These are phyloP conservation scores for Acronicta aceris DNA, from an alignment of 2,888 invertebrate genomes.

Conservation along the genomic window DNA sequence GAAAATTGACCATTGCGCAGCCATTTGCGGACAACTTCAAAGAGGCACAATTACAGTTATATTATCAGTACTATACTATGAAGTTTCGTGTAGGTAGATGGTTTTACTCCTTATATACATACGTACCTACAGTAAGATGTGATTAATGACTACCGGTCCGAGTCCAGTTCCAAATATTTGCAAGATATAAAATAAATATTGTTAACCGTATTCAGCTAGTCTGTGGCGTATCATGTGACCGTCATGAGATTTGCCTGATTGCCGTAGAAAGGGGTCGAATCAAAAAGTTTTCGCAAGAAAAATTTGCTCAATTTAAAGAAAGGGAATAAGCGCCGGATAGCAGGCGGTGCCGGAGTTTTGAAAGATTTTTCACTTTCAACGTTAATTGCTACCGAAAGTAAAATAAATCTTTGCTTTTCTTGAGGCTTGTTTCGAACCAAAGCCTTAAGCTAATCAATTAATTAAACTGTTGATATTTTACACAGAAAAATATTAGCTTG, in stretches of 20 bases:
- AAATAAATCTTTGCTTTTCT: slow-evolving; percentile 85
- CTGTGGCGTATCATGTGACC: slow-evolving; percentile 67
- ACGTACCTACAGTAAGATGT: too few relatives aligned
- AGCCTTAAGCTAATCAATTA: slow-evolving; percentile 83
- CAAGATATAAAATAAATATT: background rate
- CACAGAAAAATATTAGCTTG: slow-evolving; percentile 36
- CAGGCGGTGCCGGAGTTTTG: slow-evolving; percentile 74
- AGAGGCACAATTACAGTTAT: too few relatives aligned
- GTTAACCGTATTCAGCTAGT: slow-evolving; percentile 21
- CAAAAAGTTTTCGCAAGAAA: slow-evolving; percentile 85
- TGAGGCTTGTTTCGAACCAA: slow-evolving; percentile 75
- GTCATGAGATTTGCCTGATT: slow-evolving; percentile 80
- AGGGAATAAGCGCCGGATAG: slow-evolving; percentile 78
- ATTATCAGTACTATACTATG: too few relatives aligned
- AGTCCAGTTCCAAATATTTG: background rate
- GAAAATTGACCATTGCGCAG: too few relatives aligned
- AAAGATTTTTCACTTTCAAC: slow-evolving; percentile 88
- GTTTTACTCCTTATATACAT: too few relatives aligned
- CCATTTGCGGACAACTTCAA: too few relatives aligned
- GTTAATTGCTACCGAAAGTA: slow-evolving; percentile 86
- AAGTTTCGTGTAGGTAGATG: too few relatives aligned
- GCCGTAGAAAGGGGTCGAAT: slow-evolving; percentile 84
- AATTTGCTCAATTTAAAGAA: slow-evolving; percentile 86
- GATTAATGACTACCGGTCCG: too few relatives aligned
- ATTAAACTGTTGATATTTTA: slow-evolving; percentile 79